A percentile compares a stretch with the other conserved stretches of the same genome.
Evolutionary conservation across 1,140 invertebrate genomes (phyloP).

Genomic region (Tigriopus japonicus): DNA sequence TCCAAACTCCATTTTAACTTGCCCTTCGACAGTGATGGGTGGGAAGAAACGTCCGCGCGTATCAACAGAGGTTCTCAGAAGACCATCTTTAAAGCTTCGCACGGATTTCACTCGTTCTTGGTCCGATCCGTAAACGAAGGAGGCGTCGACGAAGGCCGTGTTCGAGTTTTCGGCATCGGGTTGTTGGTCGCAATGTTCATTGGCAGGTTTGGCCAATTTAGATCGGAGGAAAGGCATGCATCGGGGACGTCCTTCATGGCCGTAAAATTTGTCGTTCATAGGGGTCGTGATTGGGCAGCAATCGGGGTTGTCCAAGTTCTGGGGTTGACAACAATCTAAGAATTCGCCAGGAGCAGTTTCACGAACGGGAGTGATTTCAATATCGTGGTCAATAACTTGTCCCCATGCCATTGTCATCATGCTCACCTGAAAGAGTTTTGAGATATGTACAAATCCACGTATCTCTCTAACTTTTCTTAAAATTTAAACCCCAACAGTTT

Average conservation of each 20-base stretch:
- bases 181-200: neutral
- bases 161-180: constrained; percentile 18
- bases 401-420: constrained; percentile 42
- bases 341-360: constrained; percentile 6
- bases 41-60: neutral
- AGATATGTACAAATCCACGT: too few relatives aligned
- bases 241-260: neutral
- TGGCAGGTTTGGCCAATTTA: constrained; percentile 15
- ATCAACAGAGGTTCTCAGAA: neutral
- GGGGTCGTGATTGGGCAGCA: constrained; percentile 19
- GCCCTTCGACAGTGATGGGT: neutral
- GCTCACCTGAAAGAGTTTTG: neutral
- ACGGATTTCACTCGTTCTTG: neutral
- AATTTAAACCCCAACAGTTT: too few relatives aligned
- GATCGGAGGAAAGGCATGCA: constrained; percentile 22
- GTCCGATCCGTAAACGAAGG: neutral
- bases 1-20: constrained; percentile 4
- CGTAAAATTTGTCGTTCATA: constrained; percentile 17
- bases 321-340: neutral
- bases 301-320: constrained; percentile 17
- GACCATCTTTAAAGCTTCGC: neutral
- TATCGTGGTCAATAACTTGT: constrained; percentile 40
- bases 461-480: too few relatives aligned
- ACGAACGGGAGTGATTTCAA: constrained; percentile 40
- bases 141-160: neutral